Base-by-base conservation (phyloP, 2,888 invertebrate species). In the Conus canariensis region DNA sequence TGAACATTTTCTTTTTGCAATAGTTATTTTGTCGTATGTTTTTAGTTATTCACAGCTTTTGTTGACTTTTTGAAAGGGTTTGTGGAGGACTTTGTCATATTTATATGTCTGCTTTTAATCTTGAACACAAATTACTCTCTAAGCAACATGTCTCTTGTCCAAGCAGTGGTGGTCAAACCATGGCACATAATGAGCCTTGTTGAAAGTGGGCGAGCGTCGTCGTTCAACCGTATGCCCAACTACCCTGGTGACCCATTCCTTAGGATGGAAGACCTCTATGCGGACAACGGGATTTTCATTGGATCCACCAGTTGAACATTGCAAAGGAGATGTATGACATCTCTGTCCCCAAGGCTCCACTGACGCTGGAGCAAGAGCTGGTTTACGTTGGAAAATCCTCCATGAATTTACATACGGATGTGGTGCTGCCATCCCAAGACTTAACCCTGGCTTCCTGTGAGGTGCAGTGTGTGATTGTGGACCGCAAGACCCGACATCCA, bases 121-220 rank as follows among this genome's bases (percentile, higher is more conserved):
- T 45, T 45, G 45, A 4, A 45, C 45, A 45, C 45, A 45, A 45
- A 45, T 45, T 45, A 45, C 45, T 45, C 45, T 45, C 45, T 45
- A 45, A 45, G 45, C 45, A 45, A 45, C 45, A 45, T 45, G 45
- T 45, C 45, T 45, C 85, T n/a, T 74, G 60, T 56, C 45, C 30
- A 19, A 19, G 45, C 91, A 91, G 91, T 83, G 10, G 80, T 8
- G 25, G 85, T 91, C 7, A 88, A 59, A 6, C 90, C 91, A 16
- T 90, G 90, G 90, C 88, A 90, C 64, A 30, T 91, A 19, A 19
- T 90, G 6, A 83, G 64, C n/a, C 85, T 91, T 86, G 89, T 91
- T 19, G 91, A 91, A 67, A 12, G 58, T 9, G 59, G 86, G 0
- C 86, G 90, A 22, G 88, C 85, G 1, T 56, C 88, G 45, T 9